These are phyloP conservation scores for Rhynchotus rufescens DNA, from an alignment of 2,797 vertebrate genomes.

Conservation along the genomic window DNA sequence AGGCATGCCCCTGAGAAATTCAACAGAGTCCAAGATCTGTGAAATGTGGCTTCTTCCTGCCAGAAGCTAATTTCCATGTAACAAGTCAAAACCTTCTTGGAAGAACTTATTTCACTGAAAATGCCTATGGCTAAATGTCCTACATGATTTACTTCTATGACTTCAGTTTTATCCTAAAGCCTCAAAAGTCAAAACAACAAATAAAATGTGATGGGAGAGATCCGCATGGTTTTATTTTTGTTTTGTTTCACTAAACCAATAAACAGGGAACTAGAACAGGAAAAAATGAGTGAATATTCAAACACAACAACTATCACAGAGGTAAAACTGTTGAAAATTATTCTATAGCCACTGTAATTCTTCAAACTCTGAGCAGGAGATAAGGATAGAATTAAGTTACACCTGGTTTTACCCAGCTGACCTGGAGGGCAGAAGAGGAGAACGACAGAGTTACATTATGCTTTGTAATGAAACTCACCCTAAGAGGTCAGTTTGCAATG, in stretches of 20 bases:
- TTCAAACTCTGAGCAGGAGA: background rate
- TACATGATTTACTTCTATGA: constrained; percentile 43
- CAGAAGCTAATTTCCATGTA: constrained; percentile 55
- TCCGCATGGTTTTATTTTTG: constrained; percentile 39
- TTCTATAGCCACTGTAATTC: background rate
- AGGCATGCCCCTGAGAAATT: constrained; percentile 44
- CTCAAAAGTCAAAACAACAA: constrained; percentile 37
- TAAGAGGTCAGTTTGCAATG: background rate
- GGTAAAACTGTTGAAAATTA: background rate
- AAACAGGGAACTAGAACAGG: constrained; percentile 5
- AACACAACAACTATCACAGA: background rate
- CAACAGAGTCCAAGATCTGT: constrained; percentile 26
- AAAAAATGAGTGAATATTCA: background rate
- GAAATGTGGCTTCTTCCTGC: constrained; percentile 46
- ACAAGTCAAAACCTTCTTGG: constrained; percentile 62
- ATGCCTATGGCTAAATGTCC: constrained; percentile 43
- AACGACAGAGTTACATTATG: background rate
- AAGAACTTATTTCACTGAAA: constrained; percentile 41
- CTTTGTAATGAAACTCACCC: background rate
- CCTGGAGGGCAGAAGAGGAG: background rate
- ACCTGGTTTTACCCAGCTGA: background rate
- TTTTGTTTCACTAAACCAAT: constrained; percentile 17
- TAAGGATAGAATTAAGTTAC: background rate
- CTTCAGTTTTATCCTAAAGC: constrained; percentile 45
- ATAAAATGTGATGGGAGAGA: constrained; percentile 35